Conservation (phyloP, 1,140 invertebrate species). For the Solenopsis invicta region DNA sequence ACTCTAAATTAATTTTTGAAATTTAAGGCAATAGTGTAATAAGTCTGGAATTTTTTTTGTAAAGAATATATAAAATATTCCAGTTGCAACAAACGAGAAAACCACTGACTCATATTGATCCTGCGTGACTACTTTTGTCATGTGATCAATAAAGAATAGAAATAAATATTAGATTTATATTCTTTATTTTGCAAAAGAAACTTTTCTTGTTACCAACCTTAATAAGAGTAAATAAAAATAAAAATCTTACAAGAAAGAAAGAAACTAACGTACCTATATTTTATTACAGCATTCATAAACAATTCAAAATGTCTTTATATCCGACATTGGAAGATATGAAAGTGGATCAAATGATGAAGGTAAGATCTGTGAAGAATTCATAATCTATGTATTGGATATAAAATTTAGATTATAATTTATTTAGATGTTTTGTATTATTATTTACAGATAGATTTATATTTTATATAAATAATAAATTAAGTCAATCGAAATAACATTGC, state of each 20-base stretch:
- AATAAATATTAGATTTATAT: not conserved
- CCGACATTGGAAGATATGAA: conserved; percentile 98
- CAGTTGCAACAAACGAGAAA: not conserved
- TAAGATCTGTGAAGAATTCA: conserved; percentile 86
- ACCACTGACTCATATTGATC: not conserved
- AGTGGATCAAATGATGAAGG: conserved; percentile 93
- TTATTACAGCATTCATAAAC: not conserved
- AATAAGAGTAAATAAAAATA: not conserved
- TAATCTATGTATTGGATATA: not conserved
- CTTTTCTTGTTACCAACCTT: not conserved
- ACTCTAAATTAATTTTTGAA: not conserved
- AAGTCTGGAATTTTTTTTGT: too few relatives aligned
- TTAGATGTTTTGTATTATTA: not conserved
- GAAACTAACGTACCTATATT: not conserved
- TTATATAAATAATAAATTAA: not conserved
- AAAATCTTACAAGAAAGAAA: not conserved
- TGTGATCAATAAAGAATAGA: not conserved
- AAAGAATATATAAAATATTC: not conserved
- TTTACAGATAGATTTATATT: not conserved
- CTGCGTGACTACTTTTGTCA: not conserved
- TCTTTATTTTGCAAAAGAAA: not conserved
- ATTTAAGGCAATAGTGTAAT: not conserved
- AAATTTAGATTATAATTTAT: conserved; percentile 4
- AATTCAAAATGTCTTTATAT: conserved; percentile 92
- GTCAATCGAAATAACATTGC: conserved; percentile 21